Conservation (phyloP, 1,140 invertebrate genomes). For the Lepidotrigona ventralis region DNA sequence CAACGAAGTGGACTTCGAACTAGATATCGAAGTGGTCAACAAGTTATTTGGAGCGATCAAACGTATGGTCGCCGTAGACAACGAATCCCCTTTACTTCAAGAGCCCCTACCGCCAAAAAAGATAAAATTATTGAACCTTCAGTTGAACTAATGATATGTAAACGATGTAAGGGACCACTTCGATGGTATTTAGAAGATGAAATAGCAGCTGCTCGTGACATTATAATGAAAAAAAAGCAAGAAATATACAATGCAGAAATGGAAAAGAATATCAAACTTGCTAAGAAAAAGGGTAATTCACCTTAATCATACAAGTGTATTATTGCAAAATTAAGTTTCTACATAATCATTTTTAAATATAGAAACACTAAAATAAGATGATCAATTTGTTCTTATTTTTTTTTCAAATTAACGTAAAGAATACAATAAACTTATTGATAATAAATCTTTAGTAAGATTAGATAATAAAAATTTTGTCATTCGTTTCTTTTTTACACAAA, state of each 20-base stretch:
- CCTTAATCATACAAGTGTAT: background rate
- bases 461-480: background rate
- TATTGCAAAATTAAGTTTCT: background rate
- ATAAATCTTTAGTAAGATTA: background rate
- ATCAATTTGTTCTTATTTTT: background rate
- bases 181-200: constrained; percentile 70
- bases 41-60: constrained; percentile 35
- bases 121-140: background rate
- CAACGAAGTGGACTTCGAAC: background rate
- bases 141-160: constrained; percentile 41
- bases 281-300: constrained; percentile 44
- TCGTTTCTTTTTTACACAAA: background rate
- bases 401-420: background rate
- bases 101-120: background rate
- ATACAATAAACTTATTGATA: background rate
- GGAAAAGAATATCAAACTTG: constrained; percentile 52
- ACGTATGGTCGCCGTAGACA: background rate
- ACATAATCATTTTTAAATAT: background rate
- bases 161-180: constrained; percentile 62
- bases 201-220: constrained; percentile 59
- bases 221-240: constrained; percentile 44
- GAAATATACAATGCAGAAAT: constrained; percentile 38
- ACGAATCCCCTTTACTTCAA: too few species aligned
- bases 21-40: background rate
- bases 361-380: background rate